Base-by-base conservation (phyloP, 2,797 vertebrate species). In the Streptopelia turtur region DNA sequence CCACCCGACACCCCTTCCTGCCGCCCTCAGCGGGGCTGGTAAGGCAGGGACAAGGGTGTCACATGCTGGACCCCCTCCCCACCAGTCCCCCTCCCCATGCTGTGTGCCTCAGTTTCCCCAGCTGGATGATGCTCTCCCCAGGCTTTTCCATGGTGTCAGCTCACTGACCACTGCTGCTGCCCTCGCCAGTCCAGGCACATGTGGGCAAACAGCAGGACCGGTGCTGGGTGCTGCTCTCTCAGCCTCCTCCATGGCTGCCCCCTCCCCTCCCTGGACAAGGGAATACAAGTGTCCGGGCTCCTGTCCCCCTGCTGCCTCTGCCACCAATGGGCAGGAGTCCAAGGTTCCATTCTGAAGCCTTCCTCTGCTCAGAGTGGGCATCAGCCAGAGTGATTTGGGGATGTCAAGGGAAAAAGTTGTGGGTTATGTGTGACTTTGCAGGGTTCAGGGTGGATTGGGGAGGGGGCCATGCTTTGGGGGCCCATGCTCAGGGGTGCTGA, bases 101-200 rank as follows among this genome's bases (percentile, higher is more conserved):
- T n/a, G 22, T 1, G 4, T 78, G 65, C 90, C 93, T 91, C 94
- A 65, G 72, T 95, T 94, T 93, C 85, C 72, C 43, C 65, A 91
- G 23, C 11, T 15, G 47, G 6, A 55, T 10, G 56, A 43, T 65
- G 41, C 7, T 68, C 25, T 83, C 17, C 23, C 17, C 22, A 63
- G 52, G 47, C 10, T 52, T 86, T 88, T 56, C 57, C 55, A 24
- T 61, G 70, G 31, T 72, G 33, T 28, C 57, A 56, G 22, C 57
- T 57, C 45, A 13, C 39, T 56, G 25, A 27, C 75, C 63, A 1
- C 71, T 7, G 1, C 53, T 15, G 2, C 55, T 43, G 35, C 35
- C 43, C 52, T 76, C 6, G 0, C 37, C 71, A 89, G 64, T 39
- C 45, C 2, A 9, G 64, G 27, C 59, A 72, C 23, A 50, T 37